Evolutionary conservation across 2,797 vertebrate genomes (phyloP).

Genomic region (Gymnodraco acuticeps): DNA sequence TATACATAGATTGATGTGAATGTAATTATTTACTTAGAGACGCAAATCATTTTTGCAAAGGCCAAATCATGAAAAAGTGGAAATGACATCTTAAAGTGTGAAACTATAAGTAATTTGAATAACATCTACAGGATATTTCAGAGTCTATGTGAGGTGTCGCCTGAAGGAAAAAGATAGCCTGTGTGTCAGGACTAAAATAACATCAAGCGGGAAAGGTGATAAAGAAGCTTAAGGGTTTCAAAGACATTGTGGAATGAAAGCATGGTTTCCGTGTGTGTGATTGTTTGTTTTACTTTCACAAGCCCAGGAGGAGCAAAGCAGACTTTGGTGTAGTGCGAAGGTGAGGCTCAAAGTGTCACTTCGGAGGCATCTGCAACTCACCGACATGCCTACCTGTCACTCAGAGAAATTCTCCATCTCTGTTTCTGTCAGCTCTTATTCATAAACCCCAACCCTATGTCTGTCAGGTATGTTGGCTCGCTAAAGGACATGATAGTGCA

Average conservation of each 20-base stretch:
- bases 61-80: background rate
- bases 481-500: constrained; percentile 42
- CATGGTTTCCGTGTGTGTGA: constrained; percentile 9
- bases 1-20: background rate
- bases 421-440: constrained; percentile 46
- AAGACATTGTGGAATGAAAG: constrained; percentile 28
- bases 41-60: background rate
- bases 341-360: constrained; percentile 51
- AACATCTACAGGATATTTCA: constrained; percentile 1
- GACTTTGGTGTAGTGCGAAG: constrained; percentile 45
- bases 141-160: background rate
- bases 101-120: background rate
- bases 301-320: constrained; percentile 36
- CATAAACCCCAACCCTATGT: constrained; percentile 45
- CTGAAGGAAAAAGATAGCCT: background rate
- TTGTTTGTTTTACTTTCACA: constrained; percentile 38
- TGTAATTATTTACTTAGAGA: background rate
- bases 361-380: constrained; percentile 40
- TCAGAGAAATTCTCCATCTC: constrained; percentile 45
- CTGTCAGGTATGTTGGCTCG: constrained; percentile 55
- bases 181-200: constrained; percentile 6
- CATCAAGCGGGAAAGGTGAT: constrained; percentile 34
- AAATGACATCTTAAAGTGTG: background rate
- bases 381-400: constrained; percentile 57
- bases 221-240: constrained; percentile 8